Evolutionary conservation across 2,113 vertebrate species (phyloP).

Genomic region (Ptychochromis oligacanthus): DNA sequence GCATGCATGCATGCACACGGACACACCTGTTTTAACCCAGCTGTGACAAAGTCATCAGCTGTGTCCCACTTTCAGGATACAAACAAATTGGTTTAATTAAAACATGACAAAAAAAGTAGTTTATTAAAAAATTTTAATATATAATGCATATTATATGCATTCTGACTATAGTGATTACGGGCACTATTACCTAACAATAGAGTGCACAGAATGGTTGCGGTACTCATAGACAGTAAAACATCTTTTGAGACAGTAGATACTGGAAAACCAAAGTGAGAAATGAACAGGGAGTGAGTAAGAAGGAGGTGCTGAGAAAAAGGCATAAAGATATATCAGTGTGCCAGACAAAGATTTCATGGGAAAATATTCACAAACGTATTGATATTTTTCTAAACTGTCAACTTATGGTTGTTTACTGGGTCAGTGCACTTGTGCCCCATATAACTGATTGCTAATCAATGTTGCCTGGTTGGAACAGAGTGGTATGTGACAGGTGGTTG

Average conservation of each 20-base stretch:
- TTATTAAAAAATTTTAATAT: background rate
- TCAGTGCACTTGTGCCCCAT: background rate
- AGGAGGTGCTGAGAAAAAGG: background rate
- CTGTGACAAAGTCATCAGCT: conserved; percentile 4
- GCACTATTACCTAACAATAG: background rate
- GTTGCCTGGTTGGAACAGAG: conserved; percentile 19
- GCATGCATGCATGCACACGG: background rate
- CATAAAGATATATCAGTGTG: background rate
- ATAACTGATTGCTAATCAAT: conserved; percentile 34
- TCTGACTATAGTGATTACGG: background rate
- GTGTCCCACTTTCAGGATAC: conserved; percentile 32
- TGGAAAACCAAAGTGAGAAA: background rate
- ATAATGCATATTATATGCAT: background rate
- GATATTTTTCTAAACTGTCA: conserved; percentile 18
- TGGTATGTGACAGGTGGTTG: conserved; percentile 22
- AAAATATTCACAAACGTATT: conserved; percentile 33
- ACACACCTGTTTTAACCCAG: background rate
- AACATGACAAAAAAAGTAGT: background rate
- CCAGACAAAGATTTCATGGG: background rate
- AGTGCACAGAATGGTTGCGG: background rate
- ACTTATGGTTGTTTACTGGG: background rate
- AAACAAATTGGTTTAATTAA: conserved; percentile 9
- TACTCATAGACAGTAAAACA: background rate
- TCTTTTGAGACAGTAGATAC: background rate
- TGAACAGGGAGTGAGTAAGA: background rate